A percentile compares a stretch with the other conserved stretches of the same genome.
These are phyloP conservation scores for Morelia viridis DNA, from an alignment of 2,797 vertebrate genomes.

Conservation along the genomic window DNA sequence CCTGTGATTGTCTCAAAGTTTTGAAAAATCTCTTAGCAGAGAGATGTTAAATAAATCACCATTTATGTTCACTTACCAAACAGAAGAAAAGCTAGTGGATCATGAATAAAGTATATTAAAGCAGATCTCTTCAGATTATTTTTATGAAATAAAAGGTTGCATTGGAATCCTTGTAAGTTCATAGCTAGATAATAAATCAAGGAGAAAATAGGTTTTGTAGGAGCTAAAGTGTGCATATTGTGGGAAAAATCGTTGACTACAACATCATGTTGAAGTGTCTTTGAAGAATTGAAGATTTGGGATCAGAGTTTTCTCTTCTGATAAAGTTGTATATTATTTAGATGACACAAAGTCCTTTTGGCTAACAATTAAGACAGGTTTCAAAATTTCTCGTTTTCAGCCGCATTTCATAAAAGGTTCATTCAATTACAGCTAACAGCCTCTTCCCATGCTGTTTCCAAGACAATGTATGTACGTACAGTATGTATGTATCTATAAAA, in stretches of 20 bases:
- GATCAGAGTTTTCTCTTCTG: background rate
- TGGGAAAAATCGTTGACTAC: background rate
- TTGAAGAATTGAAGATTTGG: background rate
- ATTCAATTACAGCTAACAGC: background rate
- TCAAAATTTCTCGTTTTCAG: background rate
- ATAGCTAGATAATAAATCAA: background rate
- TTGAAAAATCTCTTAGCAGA: background rate
- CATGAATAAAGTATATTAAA: background rate
- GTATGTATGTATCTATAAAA: background rate
- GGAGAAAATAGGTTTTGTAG: background rate
- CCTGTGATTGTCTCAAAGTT: background rate
- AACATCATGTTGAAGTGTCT: background rate
- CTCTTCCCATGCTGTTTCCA: background rate
- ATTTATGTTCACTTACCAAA: background rate
- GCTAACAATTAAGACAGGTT: background rate
- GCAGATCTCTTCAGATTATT: background rate
- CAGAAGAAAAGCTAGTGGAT: background rate
- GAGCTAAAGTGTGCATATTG: background rate
- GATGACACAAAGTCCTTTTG: conserved; percentile 13
- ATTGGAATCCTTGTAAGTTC: background rate
- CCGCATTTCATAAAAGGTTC: background rate
- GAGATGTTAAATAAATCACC: background rate
- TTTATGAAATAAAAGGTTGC: background rate
- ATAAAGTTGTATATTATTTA: background rate
- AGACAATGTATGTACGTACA: background rate